Base-by-base conservation (phyloP, 2,113 vertebrate species). In the Pseudolaguvia tuberculata region DNA sequence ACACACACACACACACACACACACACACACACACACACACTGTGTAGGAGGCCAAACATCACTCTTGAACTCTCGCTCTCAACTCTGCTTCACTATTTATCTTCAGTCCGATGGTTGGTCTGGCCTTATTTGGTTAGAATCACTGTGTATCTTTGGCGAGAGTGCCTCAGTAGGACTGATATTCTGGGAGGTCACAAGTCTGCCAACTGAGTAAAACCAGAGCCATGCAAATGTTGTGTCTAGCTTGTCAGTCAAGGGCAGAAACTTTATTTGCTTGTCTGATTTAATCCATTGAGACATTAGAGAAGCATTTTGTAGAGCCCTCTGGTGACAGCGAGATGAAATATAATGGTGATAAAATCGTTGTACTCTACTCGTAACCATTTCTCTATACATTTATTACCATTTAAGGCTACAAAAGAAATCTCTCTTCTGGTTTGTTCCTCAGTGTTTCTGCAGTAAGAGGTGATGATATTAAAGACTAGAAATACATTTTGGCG, bases 101-200 rank as follows among this genome's bases (percentile, higher is more conserved):
- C 79, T 85, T 88, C 79, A 76, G 81, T 85, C 85, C 84, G 86
- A 85, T 76, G 87, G 72, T 79, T 87, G 83, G 81, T 67, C 78
- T 88, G 85, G 76, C 91, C 89, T 88, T 91, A 85, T 92, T 92
- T 91, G 90, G 90, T 91, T 86, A 91, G 81, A 81, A 70, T 82
- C 5, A 81, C 82, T 59, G 82, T 48, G 39, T 55, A 85, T 88
- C 84, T 85, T 81, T 72, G 71, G 76, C 58, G 75, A 75, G 42
- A 47, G 35, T 42, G 70, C 48, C 42, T 55, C 23, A 4, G 39
- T 23, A 67, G 67, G 58, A 72, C 72, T 65, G 56, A 73, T 70
- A 66, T 70, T 56, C 66, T 61, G 56, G 65, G 65, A 70, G 71
- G 78, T 57, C 57, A 29, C 48, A 53, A 70, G 67, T 70, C 75